Evolutionary conservation across 2,797 vertebrate species (phyloP), one percentile per base, ranked within the genome.

Genomic region (Coregonus ussuriensis): DNA sequence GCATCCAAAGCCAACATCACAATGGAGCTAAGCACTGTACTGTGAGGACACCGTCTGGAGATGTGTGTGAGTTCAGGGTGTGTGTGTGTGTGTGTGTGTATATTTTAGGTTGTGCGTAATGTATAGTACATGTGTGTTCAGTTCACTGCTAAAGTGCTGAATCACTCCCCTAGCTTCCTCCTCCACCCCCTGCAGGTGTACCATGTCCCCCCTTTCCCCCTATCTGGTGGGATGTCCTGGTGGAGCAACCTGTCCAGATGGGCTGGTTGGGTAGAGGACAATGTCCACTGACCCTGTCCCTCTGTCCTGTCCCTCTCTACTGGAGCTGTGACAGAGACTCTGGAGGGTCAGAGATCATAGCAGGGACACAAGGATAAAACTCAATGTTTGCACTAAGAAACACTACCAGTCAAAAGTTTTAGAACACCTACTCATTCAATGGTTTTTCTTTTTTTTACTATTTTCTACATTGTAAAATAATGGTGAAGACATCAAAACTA

Each of bases 151-250:
- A 13, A 37, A 6, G 15, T 80, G 86, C 80, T 59, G 80, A 83
- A 68, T 87, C 84, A 82, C 76, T n/a, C 68, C 7, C 15, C 16
- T 71, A 59, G 21, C 71, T 74, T 78, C 74, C 65, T 68, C 6
- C 47, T 29, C 33, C 4, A 15, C 51, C 47, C 69, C 47, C 77
- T 16, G 54, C 82, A 72, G 82, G 74, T 77, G 33, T 70, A 4
- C 68, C 16, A n/a, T 74, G 84, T 84, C 84, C 78, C 18, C 21
- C 21, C 25, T 79, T 0, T 16, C 65, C 65, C 31, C 68, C 85
- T 75, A 85, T 84, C 82, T 76, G 72, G 72, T 75, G 31, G 62
- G 47, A 72, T 41, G 3, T 75, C 56, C 47, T 18, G 0, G 65
- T 14, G 0, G 35, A 6, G 13, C 1, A 16, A 16, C 65, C 68